Evolutionary conservation across 2,888 invertebrate species (phyloP).

Genomic region (Ochropleura plecta): DNA sequence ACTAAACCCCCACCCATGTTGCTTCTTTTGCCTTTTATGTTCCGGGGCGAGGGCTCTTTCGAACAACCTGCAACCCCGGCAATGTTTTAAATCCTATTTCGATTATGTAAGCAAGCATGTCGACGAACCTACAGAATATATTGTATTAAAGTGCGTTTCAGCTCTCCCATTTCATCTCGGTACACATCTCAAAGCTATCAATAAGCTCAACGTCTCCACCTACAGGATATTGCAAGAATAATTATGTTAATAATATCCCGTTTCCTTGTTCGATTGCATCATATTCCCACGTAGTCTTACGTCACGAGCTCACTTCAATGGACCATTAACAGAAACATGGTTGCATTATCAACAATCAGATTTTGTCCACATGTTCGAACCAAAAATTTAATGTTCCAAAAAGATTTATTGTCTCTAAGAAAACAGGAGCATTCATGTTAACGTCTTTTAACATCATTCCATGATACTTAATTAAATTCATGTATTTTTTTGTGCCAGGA

Average conservation of each 20-base stretch:
- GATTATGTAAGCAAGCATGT: slow-evolving; percentile 18
- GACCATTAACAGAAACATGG: slow-evolving; percentile 78
- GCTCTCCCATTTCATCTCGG: slow-evolving; percentile 47
- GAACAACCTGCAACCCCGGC: no score
- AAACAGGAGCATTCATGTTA: not conserved
- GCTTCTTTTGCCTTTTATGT: no score
- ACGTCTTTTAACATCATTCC: not conserved
- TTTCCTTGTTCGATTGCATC: slow-evolving; percentile 74
- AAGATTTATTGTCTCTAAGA: slow-evolving; percentile 11
- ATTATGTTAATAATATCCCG: slow-evolving; percentile 74
- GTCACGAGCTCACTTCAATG: slow-evolving; percentile 80
- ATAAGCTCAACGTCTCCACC: slow-evolving; percentile 63
- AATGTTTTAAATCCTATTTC: slow-evolving; percentile 27
- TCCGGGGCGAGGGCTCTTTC: no score
- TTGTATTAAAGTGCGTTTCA: slow-evolving; percentile 10
- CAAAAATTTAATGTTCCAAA: slow-evolving; percentile 47
- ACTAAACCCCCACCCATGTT: no score
- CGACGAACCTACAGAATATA: not conserved
- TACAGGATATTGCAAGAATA: slow-evolving; percentile 74
- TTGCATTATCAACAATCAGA: slow-evolving; percentile 73
- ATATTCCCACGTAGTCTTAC: slow-evolving; percentile 83
- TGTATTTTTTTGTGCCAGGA: slow-evolving; percentile 18
- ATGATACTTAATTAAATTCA: slow-evolving; percentile 24
- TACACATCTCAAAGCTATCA: slow-evolving; percentile 57
- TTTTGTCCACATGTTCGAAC: slow-evolving; percentile 76